Base-by-base conservation (phyloP, 2,888 invertebrate species). In the Automeris io region DNA sequence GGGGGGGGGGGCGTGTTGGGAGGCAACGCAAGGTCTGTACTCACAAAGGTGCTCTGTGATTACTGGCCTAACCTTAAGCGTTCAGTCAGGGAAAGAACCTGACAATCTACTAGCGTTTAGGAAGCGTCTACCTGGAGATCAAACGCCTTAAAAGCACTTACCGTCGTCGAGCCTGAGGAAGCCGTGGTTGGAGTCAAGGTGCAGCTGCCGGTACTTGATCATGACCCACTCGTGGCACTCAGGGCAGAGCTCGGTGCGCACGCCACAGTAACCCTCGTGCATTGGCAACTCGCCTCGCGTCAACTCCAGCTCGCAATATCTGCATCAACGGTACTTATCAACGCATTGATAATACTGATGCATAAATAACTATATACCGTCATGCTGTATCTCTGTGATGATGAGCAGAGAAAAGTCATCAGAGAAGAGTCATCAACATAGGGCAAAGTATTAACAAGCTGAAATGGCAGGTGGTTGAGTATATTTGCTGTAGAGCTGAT, bases 191-290 rank as follows among this genome's bases (percentile, higher is more conserved):
- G 90, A 88, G 54, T 91, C 90, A 41, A 88, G 59, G 50, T 91
- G 91, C 46, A 90, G 67, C 61, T 89, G 88, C 21, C 88, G 86
- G 70, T 92, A 91, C 64, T 91, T 91, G 59, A 90, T 85, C 91
- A 92, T 91, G 43, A 93, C 90, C 59, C 90, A 89, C 71, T 91
- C 91, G 18, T 85, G 87, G 70, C 93, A 93, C 24, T 89, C 90
- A 2, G 82, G 61, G 66, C 93, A 93, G 51, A 88, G 88, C 61
- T 93, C 85, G 0, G 93, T 93, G 46, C 93, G 87, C 33, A 90
- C 88, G 1, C 93, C 93, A 75, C 93, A 93, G 71, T 92, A 92
- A 38, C 88, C 88, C 63, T 90, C 88, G 69, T 93, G 93, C 0
- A 87, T 81, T 0, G 87, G 88, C 46, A 92, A 65, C 8, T 90